phyloP scores from a whole-genome alignment of 1,140 invertebrate species.

The Linepithema humile region DNA sequence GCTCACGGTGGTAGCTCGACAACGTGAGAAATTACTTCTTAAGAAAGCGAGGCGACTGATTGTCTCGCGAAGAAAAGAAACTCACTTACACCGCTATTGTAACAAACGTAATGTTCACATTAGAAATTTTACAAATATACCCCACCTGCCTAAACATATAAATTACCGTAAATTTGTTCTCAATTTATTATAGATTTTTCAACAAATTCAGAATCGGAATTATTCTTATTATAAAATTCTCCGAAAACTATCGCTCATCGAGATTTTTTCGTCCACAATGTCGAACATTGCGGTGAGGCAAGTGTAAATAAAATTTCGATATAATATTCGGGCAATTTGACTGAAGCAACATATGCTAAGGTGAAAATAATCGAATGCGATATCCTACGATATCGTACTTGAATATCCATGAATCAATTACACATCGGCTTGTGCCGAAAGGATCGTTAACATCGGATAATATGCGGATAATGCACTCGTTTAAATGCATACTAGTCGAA shows the following conservation, averaged over 20 bases:
- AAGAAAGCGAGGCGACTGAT: conserved; percentile 36
- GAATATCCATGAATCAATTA: conserved; percentile 68
- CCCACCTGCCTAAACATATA: not conserved
- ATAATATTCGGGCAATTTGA: no score
- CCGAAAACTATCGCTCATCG: not conserved
- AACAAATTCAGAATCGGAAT: not conserved
- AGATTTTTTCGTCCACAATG: not conserved
- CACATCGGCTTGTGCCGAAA: conserved; percentile 20
- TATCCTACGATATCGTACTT: not conserved
- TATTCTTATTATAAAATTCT: not conserved
- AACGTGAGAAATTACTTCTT: conserved; percentile 53
- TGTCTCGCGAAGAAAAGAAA: conserved; percentile 44
- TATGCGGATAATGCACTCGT: conserved; percentile 79
- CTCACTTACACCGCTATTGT: conserved; percentile 38
- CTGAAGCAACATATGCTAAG: no score
- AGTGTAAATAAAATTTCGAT: not conserved
- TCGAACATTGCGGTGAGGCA: not conserved
- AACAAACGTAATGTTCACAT: conserved; percentile 10
- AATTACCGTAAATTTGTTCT: not conserved
- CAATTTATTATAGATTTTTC: not conserved
- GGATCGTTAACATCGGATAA: conserved; percentile 67
- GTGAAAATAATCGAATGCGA: no score
- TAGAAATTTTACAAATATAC: not conserved
- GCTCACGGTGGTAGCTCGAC: not conserved
- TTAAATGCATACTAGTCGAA: conserved; percentile 81